Base-by-base conservation (phyloP, 2,113 vertebrate genomes). In the Siniperca chuatsi region DNA sequence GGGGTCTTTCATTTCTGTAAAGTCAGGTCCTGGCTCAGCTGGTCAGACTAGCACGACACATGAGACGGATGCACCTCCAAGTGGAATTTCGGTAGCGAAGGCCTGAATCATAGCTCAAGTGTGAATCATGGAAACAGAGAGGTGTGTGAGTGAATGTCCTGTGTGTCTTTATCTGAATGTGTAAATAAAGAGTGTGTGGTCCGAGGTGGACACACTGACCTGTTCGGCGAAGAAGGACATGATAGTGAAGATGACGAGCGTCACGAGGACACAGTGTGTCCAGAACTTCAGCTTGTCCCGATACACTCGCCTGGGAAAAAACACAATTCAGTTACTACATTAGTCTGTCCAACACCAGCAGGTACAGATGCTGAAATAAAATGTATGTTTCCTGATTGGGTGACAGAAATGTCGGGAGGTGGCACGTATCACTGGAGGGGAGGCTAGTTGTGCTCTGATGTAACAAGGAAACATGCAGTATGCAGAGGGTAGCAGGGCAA, bases 171-270 rank as follows among this genome's bases (percentile, higher is more conserved):
- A 48, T 78, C 42, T 23, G 37, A 57, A 60, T 35, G 70, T 86
- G 67, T 79, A 65, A 77, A 81, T 29, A 78, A 55, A 50, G 21
- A 2, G n/a, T n/a, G 68, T 29, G 81, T 13, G 68, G 60, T 75
- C 33, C 20, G 44, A 58, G 67, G 20, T 20, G 15, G 65, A 46
- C 35, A 73, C 91, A 93, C 95, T 86, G 85, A 99, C 98, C 97
- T 99, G 98, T 92, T 99, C 98, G 8, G 98, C 98, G 87, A 99
- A 99, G 96, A 99, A 99, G 2, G 98, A 99, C 91, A 98, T 94
- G 87, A 99, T 79, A 5, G 98, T 99, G 95, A 99, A 99, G 87
- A 98, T 84, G 86, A 99, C 97, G 65, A 99, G 94, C 0, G 97
- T 97, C 90, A 97, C 97, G 33, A 99, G 94, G 74, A 99, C 97